phyloP scores from a whole-genome alignment of 2,797 vertebrate species.

The Syncerus caffer region DNA sequence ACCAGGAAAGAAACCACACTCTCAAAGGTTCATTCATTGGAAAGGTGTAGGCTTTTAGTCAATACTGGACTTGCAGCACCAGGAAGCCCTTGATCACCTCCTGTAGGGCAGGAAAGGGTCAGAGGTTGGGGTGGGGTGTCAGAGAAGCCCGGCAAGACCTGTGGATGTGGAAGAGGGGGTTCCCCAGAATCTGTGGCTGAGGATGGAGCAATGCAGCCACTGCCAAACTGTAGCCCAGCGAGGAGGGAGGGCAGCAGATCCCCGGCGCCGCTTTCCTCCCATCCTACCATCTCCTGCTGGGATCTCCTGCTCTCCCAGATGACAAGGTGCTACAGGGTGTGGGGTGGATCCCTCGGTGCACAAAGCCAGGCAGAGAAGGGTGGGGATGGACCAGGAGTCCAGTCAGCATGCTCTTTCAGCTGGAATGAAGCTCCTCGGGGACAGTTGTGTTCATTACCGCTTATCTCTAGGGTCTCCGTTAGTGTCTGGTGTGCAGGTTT shows the following conservation, averaged over 20 bases:
- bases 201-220: neutral
- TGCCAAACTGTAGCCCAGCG: neutral
- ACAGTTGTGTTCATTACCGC: neutral
- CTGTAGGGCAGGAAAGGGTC: neutral
- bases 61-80: neutral
- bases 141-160: neutral
- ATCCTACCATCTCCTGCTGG: neutral
- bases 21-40: neutral
- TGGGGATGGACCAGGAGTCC: accelerated
- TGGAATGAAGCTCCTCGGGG: neutral
- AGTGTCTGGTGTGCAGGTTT: neutral
- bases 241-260: neutral
- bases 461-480: neutral
- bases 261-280: accelerated
- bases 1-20: neutral
- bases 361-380: neutral
- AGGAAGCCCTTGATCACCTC: neutral
- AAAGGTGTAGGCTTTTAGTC: neutral
- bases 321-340: neutral
- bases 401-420: neutral
- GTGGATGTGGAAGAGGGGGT: neutral
- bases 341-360: accelerated
- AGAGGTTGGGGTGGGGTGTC: neutral
- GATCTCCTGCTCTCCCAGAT: no score
- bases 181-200: neutral